phyloP scores from a whole-genome alignment of 2,113 vertebrate species.

The Nothobranchius furzeri region DNA sequence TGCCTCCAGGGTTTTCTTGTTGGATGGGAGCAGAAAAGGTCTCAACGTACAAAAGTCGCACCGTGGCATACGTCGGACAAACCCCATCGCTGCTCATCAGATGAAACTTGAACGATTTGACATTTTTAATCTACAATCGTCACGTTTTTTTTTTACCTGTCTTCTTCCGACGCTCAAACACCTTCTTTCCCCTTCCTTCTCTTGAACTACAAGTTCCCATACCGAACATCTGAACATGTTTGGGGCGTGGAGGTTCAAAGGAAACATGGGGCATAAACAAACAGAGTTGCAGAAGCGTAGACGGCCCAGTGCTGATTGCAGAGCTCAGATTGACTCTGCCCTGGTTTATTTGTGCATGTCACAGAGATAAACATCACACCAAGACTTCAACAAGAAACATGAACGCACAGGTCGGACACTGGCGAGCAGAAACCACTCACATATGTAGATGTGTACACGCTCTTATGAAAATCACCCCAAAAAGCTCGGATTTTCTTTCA shows the following conservation, averaged over 20 bases:
- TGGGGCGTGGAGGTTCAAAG: constrained; percentile 65
- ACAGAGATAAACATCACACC: constrained; percentile 71
- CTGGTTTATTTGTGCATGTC: constrained; percentile 76
- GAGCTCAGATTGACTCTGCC: constrained; percentile 57
- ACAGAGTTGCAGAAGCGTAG: constrained; percentile 57
- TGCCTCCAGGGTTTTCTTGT: constrained; percentile 52
- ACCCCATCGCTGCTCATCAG: constrained; percentile 26
- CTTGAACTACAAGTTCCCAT: constrained; percentile 53
- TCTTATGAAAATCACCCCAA: constrained; percentile 27
- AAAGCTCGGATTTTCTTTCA: constrained; percentile 23
- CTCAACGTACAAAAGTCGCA: constrained; percentile 17
- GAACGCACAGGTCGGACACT: constrained; percentile 72
- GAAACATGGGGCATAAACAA: constrained; percentile 75
- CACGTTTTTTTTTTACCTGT: constrained; percentile 41
- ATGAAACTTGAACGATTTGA: constrained; percentile 9
- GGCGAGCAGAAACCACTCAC: constrained; percentile 82
- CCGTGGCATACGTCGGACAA: constrained; percentile 32
- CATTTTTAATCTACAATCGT: constrained; percentile 13
- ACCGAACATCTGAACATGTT: constrained; percentile 44
- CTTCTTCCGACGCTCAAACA: neutral
- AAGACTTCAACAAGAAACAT: constrained; percentile 59
- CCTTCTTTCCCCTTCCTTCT: constrained; percentile 38
- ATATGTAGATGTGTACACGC: constrained; percentile 38
- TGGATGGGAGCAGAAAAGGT: constrained; percentile 43
- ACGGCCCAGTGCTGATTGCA: constrained; percentile 65